Percentiles rank a stretch among this genome's conserved stretches.
phyloP scores from a whole-genome alignment of 1,140 invertebrate species.

The Copidosoma floridanum region DNA sequence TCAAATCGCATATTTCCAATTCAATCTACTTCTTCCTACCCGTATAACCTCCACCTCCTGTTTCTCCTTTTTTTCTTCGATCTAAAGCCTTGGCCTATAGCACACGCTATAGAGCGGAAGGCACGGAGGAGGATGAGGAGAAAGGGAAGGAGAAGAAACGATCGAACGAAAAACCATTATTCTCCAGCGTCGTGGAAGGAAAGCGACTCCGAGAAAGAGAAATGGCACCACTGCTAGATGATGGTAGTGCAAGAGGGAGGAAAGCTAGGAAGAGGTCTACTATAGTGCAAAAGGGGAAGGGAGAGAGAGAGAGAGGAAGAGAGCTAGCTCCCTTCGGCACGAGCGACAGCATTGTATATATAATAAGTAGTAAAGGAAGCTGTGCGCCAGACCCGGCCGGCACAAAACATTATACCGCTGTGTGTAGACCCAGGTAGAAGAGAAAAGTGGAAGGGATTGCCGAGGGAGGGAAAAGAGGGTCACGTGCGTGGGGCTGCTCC shows the following conservation, averaged over 20 bases:
- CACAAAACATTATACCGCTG: conserved; percentile 26
- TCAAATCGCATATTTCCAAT: conserved; percentile 47
- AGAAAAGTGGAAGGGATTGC: no score
- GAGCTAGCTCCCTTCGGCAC: neutral
- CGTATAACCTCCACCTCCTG: no score
- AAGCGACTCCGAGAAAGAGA: neutral
- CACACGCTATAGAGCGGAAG: neutral
- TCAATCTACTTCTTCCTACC: conserved; percentile 37
- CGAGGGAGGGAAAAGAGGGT: no score
- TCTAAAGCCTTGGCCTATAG: no score
- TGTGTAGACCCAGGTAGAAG: conserved; percentile 9
- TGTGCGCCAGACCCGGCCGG: conserved; percentile 5
- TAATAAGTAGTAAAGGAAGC: no score
- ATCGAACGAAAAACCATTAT: conserved; percentile 46
- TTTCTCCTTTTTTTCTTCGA: no score
- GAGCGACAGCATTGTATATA: conserved; percentile 26
- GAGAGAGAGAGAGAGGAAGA: neutral
- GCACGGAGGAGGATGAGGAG: neutral
- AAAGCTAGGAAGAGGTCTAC: neutral
- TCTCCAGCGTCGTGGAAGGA: conserved; percentile 26
- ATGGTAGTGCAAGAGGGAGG: neutral
- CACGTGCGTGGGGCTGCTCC: no score
- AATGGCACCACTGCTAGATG: no score
- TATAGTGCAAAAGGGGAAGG: no score
- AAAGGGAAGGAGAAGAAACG: conserved; percentile 1